These are phyloP conservation scores for Phenacoccus solenopsis DNA, from an alignment of 1,140 invertebrate genomes.

Conservation along the genomic window DNA sequence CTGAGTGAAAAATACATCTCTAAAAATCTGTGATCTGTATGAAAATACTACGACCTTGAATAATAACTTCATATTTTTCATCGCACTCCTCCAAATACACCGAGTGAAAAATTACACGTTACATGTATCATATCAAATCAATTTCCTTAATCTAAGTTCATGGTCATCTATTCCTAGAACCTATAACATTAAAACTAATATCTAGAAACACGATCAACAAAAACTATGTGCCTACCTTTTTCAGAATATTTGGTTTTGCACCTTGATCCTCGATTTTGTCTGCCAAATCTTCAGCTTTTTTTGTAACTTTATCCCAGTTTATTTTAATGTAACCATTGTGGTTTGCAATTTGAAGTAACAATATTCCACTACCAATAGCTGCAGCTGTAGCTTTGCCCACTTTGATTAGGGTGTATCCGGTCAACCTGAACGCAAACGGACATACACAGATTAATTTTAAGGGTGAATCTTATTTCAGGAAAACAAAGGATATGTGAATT, in stretches of 20 bases:
- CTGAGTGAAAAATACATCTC: too few relatives aligned
- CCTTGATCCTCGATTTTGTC: slow-evolving; percentile 67
- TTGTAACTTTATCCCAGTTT: slow-evolving; percentile 77
- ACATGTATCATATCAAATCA: too few relatives aligned
- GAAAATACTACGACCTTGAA: too few relatives aligned
- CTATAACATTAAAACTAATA: too few relatives aligned
- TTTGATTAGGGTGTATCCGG: slow-evolving; percentile 81
- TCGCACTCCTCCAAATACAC: too few relatives aligned
- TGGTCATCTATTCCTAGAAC: too few relatives aligned
- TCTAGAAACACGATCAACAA: neutral
- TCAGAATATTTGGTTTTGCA: slow-evolving; percentile 41
- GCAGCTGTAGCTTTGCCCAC: slow-evolving; percentile 80
- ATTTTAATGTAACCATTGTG: slow-evolving; percentile 85
- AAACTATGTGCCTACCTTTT: neutral
- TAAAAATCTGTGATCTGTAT: too few relatives aligned
- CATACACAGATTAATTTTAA: neutral
- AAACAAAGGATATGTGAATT: too few relatives aligned
- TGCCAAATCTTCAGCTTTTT: slow-evolving; percentile 62
- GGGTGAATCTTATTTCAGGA: too few relatives aligned
- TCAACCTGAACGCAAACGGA: slow-evolving; percentile 47
- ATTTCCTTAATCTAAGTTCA: too few relatives aligned
- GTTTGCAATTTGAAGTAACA: slow-evolving; percentile 77
- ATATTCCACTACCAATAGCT: slow-evolving; percentile 73
- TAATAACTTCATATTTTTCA: too few relatives aligned
- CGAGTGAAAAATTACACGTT: too few relatives aligned